Percentiles rank a stretch among this genome's conserved stretches.
Evolutionary conservation across 2,113 vertebrate genomes (phyloP).

Genomic region (Scopus umbretta): DNA sequence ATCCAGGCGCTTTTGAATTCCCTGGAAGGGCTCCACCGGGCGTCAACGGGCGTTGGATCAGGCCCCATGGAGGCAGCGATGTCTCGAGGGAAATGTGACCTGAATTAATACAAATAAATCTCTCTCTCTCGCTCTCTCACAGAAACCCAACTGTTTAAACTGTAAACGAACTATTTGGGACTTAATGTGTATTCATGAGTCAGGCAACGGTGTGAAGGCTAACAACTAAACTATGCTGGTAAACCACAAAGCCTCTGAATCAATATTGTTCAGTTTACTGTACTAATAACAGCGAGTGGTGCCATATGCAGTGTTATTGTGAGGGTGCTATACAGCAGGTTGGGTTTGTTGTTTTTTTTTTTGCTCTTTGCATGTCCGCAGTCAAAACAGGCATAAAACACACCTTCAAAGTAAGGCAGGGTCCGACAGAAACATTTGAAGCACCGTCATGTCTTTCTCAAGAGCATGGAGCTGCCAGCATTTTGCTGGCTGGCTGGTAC

Average conservation of each 20-base stretch:
- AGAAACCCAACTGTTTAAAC: background rate
- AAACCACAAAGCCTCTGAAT: conserved; percentile 48
- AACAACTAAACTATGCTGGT: background rate
- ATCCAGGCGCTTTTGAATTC: background rate
- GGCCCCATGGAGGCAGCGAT: background rate
- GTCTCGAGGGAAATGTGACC: background rate
- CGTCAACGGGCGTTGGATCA: fast-evolving
- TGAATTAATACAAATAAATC: background rate
- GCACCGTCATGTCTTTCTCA: fast-evolving
- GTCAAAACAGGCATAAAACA: background rate
- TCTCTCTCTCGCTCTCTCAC: background rate
- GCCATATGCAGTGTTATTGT: background rate
- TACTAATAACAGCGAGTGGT: conserved; percentile 24
- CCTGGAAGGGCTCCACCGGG: background rate
- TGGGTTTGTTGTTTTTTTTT: background rate
- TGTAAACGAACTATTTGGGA: background rate
- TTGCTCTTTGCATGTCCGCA: background rate
- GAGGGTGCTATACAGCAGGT: background rate
- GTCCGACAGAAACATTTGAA: background rate
- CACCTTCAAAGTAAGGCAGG: background rate
- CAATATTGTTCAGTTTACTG: conserved; percentile 3
- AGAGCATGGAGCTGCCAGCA: background rate
- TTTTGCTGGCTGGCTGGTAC: background rate
- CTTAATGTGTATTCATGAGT: conserved; percentile 12
- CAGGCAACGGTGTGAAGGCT: background rate